Conservation (phyloP, 2,888 invertebrate genomes). For the Eupithecia exiguata region DNA sequence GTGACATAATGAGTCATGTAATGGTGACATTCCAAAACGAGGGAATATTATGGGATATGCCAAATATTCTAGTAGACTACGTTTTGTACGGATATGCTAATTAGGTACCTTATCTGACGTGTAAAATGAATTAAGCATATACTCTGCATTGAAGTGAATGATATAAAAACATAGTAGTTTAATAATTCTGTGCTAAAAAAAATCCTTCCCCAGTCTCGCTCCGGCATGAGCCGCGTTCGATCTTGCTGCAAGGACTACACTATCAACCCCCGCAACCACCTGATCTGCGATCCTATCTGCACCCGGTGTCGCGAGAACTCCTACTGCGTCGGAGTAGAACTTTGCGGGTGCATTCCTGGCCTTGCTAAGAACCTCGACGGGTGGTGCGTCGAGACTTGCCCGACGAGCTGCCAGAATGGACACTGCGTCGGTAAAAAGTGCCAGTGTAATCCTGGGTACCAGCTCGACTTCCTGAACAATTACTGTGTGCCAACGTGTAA, state of each 20-base stretch:
- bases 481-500: conserved; percentile 86
- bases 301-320: conserved; percentile 85
- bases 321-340: conserved; percentile 85
- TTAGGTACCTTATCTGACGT: no score
- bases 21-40: no score
- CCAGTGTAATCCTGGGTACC: conserved; percentile 85
- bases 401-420: conserved; percentile 86
- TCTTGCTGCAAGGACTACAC: conserved; percentile 84
- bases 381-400: conserved; percentile 86
- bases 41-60: no score
- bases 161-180: no score
- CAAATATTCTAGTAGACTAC: no score
- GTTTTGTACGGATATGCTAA: no score
- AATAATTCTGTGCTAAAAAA: neutral
- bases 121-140: no score
- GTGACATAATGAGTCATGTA: neutral
- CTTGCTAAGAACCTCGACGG: conserved; percentile 81
- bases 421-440: conserved; percentile 85
- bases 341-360: conserved; percentile 86
- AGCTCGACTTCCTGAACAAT: conserved; percentile 80
- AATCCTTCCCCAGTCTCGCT: conserved; percentile 77
- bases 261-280: conserved; percentile 61
- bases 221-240: conserved; percentile 86
- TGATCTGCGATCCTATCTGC: conserved; percentile 85
- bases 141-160: no score